Base-by-base conservation (phyloP, 2,888 invertebrate species). In the Epicampocera succincta region DNA sequence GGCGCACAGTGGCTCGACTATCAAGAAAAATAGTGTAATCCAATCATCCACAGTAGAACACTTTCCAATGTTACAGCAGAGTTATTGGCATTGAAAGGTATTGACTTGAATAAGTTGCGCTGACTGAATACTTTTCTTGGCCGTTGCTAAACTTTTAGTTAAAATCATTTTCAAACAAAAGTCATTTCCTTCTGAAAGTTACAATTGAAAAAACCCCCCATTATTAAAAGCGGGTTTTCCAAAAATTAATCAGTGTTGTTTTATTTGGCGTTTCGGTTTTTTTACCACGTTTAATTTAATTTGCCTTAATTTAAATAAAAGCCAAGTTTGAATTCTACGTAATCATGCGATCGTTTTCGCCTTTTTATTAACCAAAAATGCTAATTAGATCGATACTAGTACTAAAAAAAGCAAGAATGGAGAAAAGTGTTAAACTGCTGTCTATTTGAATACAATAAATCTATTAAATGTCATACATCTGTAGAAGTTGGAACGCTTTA, bases 181-280 rank as follows among this genome's bases (percentile, higher is more conserved):
- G 9, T 48, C 68, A 21, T 40, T 44, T 69, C n/a, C n/a, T 21
- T 25, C 42, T 25, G 33, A 52, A 63, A 15, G 50, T 15, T 40
- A 65, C 65, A 65, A 11, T 50, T n/a, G 61, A 46, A 79, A 83
- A 83, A 72, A 65, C 73, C 81, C 84, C 84, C 54, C 19, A 68
- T 54, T 79, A 54, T 38, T 44, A 60, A 33, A 77, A 44, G 65
- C 72, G 84, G 84, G 69, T 75, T 83, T 84, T 82, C 82, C 84
- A 68, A 79, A 33, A 77, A 46, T 52, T 46, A 54, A 58, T 78
- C 9, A 66, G 17, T 46, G 13, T 48, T 40, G 11, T 40, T 40
- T 58, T 29, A 29, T 17, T 65, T 11, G 13, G 15, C 15, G 42
- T 25, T n/a, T n/a, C n/a, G n/a, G n/a, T n/a, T 58, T 40, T 46